phyloP scores from a whole-genome alignment of 2,888 invertebrate species.

The Scaptomyza caliginosa region DNA sequence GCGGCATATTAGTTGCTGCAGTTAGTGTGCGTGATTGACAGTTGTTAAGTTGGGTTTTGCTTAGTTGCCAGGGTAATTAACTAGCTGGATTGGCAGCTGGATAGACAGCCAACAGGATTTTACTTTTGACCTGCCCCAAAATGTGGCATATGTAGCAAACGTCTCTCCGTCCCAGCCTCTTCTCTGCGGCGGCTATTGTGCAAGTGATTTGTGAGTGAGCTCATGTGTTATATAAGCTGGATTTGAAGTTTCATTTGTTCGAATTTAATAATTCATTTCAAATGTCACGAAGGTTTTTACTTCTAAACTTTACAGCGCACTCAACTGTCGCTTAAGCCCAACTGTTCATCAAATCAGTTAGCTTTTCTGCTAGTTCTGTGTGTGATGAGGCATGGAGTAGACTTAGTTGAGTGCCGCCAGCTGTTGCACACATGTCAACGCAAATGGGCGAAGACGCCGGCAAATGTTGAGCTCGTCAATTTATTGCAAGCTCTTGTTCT shows the following conservation, averaged over 20 bases:
- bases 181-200: neutral
- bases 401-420: slow-evolving; percentile 39
- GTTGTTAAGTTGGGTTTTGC: slow-evolving; percentile 19
- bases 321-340: slow-evolving; percentile 8
- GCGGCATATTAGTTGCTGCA: slow-evolving; percentile 46
- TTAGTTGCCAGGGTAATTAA: slow-evolving; percentile 36
- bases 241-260: neutral
- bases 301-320: neutral
- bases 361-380: slow-evolving; percentile 15
- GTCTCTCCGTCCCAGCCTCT: neutral
- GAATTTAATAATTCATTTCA: too few species aligned
- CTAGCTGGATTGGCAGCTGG: slow-evolving; percentile 41
- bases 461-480: slow-evolving; percentile 47
- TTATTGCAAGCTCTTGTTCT: slow-evolving; percentile 42
- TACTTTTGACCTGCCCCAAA: slow-evolving; percentile 12
- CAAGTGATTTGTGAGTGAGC: neutral
- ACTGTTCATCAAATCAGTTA: slow-evolving; percentile 21
- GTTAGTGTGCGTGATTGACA: slow-evolving; percentile 42
- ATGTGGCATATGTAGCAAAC: neutral
- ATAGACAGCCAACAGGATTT: slow-evolving; percentile 42
- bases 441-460: slow-evolving; percentile 14
- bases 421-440: slow-evolving; percentile 68
- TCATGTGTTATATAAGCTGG: neutral
- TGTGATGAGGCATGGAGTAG: slow-evolving; percentile 8
- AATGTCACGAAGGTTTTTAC: neutral